Evolutionary conservation across 2,113 vertebrate species (phyloP).

Genomic region (Epinephelus lanceolatus): DNA sequence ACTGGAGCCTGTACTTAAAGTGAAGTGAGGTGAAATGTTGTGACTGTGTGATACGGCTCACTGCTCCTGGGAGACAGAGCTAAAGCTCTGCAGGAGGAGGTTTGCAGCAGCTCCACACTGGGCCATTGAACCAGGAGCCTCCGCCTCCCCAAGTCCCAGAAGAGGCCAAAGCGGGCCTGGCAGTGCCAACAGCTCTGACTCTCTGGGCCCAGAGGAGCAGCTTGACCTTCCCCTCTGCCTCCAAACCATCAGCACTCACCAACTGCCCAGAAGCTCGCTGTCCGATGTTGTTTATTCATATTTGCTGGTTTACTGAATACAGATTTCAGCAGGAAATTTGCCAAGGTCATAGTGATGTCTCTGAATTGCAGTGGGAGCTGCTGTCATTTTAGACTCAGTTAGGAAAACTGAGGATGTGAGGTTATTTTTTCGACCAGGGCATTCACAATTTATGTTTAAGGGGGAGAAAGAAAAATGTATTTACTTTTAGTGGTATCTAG

Average conservation of each 20-base stretch:
- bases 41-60: slow-evolving; percentile 44
- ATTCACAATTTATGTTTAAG: background rate
- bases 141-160: background rate
- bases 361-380: slow-evolving; percentile 23
- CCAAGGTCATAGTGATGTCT: background rate
- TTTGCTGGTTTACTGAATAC: slow-evolving; percentile 9
- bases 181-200: slow-evolving; percentile 13
- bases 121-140: background rate
- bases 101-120: background rate
- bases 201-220: background rate
- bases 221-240: slow-evolving; percentile 38
- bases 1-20: slow-evolving; percentile 31
- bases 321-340: slow-evolving; percentile 21
- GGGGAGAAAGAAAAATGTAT: background rate
- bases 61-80: slow-evolving; percentile 5
- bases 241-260: slow-evolving; percentile 18
- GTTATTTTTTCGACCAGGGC: background rate
- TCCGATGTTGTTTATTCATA: slow-evolving; percentile 26
- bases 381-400: background rate
- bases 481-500: background rate
- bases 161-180: background rate
- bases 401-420: background rate
- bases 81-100: background rate
- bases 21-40: slow-evolving; percentile 49
- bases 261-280: background rate